A percentile compares a stretch with the other conserved stretches of the same genome.
These are phyloP conservation scores for Lasius platythorax DNA, from an alignment of 2,888 invertebrate species.

Conservation along the genomic window DNA sequence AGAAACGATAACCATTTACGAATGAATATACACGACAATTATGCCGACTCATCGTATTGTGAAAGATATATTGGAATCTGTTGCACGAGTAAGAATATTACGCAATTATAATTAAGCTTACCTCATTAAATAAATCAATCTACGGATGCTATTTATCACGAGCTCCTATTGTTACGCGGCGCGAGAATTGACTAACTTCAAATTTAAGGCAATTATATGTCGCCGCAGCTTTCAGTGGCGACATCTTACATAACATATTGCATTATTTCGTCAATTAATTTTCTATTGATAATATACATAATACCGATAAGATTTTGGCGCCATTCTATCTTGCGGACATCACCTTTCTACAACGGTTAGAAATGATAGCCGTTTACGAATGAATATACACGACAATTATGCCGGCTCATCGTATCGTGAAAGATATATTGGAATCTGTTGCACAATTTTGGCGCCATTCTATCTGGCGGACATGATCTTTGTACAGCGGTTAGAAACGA, in stretches of 20 bases:
- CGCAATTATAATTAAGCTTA: neutral
- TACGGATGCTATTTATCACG: neutral
- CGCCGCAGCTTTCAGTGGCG: neutral
- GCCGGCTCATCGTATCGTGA: neutral
- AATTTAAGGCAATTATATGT: neutral
- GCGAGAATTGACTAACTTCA: constrained; percentile 17
- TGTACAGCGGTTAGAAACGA: neutral
- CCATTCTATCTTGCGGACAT: neutral
- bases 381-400: neutral
- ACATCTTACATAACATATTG: neutral
- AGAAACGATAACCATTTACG: neutral
- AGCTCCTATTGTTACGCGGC: neutral
- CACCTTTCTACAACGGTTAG: neutral
- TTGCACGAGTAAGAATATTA: neutral
- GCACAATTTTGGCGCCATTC: neutral
- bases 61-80: neutral
- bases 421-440: neutral
- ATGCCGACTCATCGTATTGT: neutral
- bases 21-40: neutral
- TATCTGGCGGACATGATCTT: neutral
- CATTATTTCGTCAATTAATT: neutral
- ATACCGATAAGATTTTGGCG: neutral
- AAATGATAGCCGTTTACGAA: neutral
- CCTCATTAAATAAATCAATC: neutral
- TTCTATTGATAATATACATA: too few species aligned